Evolutionary conservation across 2,888 invertebrate genomes (phyloP).

Genomic region (Caenorhabditis sulstoni): DNA sequence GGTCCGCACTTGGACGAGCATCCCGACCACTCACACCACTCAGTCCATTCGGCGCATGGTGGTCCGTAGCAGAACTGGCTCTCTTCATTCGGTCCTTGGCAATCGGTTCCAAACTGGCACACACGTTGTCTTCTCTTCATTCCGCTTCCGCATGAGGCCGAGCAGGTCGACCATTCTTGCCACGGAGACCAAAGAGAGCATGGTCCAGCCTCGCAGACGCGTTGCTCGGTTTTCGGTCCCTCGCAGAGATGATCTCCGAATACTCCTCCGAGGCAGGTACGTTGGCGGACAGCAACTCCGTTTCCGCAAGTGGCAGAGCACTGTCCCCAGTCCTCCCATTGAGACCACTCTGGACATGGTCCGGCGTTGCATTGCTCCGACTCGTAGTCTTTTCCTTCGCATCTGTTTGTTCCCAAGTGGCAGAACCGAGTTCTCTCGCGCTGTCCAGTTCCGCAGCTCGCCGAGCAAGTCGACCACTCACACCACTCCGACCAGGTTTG

Average conservation of each 20-base stretch:
- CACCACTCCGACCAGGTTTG: constrained; percentile 77
- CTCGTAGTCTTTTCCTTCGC: constrained; percentile 75
- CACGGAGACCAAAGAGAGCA: constrained; percentile 75
- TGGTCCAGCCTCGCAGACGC: constrained; percentile 66
- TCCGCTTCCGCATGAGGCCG: constrained; percentile 74
- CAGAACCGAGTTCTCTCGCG: constrained; percentile 73
- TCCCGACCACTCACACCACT: constrained; percentile 74
- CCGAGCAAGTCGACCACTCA: constrained; percentile 73
- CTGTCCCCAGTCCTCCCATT: constrained; percentile 75
- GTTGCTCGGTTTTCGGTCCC: constrained; percentile 68
- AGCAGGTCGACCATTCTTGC: constrained; percentile 74
- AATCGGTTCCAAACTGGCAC: constrained; percentile 77
- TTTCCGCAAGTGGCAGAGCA: constrained; percentile 73
- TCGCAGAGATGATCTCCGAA: constrained; percentile 69
- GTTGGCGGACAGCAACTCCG: constrained; percentile 68
- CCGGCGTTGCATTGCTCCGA: constrained; percentile 70
- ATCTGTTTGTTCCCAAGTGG: constrained; percentile 73
- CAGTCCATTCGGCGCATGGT: constrained; percentile 74
- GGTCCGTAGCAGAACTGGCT: constrained; percentile 75
- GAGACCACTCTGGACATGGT: constrained; percentile 74
- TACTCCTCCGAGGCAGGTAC: constrained; percentile 72
- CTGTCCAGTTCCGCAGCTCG: constrained; percentile 72
- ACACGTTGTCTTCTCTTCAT: constrained; percentile 70
- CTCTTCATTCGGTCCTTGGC: constrained; percentile 73
- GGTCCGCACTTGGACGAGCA: constrained; percentile 73